Percentiles rank a stretch among this genome's conserved stretches.
These are phyloP conservation scores for Triplophysa rosa DNA, from an alignment of 2,113 vertebrate genomes.

Conservation along the genomic window DNA sequence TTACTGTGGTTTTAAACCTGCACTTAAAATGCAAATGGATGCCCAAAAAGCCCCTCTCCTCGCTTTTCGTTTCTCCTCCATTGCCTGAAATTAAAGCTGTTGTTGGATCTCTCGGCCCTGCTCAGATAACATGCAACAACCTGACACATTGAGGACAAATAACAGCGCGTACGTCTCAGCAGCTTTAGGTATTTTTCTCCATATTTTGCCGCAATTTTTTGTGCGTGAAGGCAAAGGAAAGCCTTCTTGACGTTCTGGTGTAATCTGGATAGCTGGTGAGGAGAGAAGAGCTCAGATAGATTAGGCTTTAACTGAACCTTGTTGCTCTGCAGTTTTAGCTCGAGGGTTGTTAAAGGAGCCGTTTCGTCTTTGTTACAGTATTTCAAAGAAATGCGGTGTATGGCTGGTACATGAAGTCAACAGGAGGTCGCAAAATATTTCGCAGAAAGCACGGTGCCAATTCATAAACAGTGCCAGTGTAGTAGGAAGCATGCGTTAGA, in stretches of 20 bases:
- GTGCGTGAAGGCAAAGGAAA: conserved; percentile 24
- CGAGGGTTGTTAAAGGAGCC: conserved; percentile 6
- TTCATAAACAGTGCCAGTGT: not conserved
- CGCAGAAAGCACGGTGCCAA: not conserved
- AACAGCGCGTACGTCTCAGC: conserved; percentile 20
- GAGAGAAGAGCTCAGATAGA: conserved; percentile 12
- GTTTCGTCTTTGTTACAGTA: not conserved
- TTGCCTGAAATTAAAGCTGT: conserved; percentile 24
- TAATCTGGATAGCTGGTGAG: conserved; percentile 31
- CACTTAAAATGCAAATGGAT: conserved; percentile 51
- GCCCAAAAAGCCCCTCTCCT: conserved; percentile 17
- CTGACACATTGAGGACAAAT: conserved; percentile 50
- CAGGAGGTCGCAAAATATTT: not conserved
- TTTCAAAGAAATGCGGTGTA: not conserved
- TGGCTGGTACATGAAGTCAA: not conserved
- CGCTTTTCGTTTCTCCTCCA: not conserved
- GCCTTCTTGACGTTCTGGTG: not conserved
- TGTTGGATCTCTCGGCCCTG: conserved; percentile 18
- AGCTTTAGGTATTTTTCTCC: conserved; percentile 34
- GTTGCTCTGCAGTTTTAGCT: conserved; percentile 9
- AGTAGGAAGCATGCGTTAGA: not conserved
- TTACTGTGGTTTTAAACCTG: conserved; percentile 17
- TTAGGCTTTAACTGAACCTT: not conserved
- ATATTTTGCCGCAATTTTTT: not conserved
- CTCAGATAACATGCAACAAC: conserved; percentile 11